Percentiles rank a stretch among this genome's conserved stretches.
These are phyloP conservation scores for Taphrorychus bicolor DNA, from an alignment of 2,888 invertebrate species.

Conservation along the genomic window DNA sequence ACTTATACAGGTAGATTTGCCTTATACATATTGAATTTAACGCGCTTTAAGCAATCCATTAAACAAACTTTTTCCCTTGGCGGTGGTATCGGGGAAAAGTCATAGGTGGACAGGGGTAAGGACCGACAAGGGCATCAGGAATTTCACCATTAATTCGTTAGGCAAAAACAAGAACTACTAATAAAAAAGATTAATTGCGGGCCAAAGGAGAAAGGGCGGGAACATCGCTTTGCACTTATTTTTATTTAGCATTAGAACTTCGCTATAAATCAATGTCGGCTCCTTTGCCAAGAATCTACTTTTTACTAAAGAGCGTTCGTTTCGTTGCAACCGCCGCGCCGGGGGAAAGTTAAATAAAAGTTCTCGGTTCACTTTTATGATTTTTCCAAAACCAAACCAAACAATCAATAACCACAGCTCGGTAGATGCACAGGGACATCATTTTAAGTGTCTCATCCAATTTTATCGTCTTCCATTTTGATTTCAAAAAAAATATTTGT, in stretches of 20 bases:
- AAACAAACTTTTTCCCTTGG: no score
- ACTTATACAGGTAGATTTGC: neutral
- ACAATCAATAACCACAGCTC: no score
- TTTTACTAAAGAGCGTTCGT: neutral
- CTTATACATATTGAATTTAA: no score
- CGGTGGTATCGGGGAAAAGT: no score
- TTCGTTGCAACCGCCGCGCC: neutral
- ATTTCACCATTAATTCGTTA: constrained; percentile 36
- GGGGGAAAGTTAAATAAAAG: neutral
- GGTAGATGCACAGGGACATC: no score
- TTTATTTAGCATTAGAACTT: constrained; percentile 58
- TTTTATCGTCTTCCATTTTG: no score
- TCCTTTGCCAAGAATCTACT: constrained; percentile 19
- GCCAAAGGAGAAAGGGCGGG: constrained; percentile 50
- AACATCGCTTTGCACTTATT: constrained; percentile 59
- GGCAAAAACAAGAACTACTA: constrained; percentile 39
- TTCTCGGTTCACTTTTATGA: neutral
- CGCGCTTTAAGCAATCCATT: no score
- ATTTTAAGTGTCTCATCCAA: no score
- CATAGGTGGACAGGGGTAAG: neutral
- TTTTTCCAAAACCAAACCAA: no score
- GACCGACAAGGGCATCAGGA: neutral
- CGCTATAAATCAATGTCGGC: constrained; percentile 54
- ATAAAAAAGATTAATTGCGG: constrained; percentile 52
- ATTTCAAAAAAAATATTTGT: no score